Conservation (phyloP, 1,140 invertebrate species). For the Lepidostoma basale region DNA sequence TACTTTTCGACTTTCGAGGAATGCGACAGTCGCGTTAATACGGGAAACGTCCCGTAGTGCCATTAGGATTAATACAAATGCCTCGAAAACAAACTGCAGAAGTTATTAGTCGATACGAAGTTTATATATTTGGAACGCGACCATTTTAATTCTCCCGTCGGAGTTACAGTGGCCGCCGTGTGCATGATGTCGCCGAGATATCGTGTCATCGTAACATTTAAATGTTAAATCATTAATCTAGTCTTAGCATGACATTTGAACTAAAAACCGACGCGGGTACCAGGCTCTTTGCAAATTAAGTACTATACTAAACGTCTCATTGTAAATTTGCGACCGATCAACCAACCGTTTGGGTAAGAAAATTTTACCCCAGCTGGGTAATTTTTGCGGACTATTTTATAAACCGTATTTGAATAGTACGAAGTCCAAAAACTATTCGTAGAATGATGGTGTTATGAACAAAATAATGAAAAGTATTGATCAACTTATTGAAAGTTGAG, state of each 20-base stretch:
- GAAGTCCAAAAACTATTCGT: too few species aligned
- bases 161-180: neutral
- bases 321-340: slow-evolving; percentile 19
- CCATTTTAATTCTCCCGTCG: slow-evolving; percentile 22
- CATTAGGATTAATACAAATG: too few species aligned
- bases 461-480: too few species aligned
- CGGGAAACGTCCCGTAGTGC: too few species aligned
- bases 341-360: neutral
- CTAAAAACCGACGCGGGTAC: slow-evolving; percentile 22
- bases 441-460: too few species aligned
- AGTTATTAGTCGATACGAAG: slow-evolving; percentile 6
- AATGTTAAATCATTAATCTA: slow-evolving; percentile 44
- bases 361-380: too few species aligned
- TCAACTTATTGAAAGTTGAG: too few species aligned
- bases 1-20: too few species aligned
- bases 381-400: too few species aligned
- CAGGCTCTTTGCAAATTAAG: slow-evolving; percentile 30
- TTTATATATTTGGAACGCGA: slow-evolving; percentile 14
- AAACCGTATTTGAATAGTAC: too few species aligned
- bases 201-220: slow-evolving; percentile 44
- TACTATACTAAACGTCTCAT: slow-evolving; percentile 19
- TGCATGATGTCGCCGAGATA: slow-evolving; percentile 27
- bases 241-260: slow-evolving; percentile 32
- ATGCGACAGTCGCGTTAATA: too few species aligned
- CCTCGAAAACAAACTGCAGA: slow-evolving; percentile 17